phyloP scores from a whole-genome alignment of 53 echinoderm and acorn worm genomes.

The Holothuria leucospilota region DNA sequence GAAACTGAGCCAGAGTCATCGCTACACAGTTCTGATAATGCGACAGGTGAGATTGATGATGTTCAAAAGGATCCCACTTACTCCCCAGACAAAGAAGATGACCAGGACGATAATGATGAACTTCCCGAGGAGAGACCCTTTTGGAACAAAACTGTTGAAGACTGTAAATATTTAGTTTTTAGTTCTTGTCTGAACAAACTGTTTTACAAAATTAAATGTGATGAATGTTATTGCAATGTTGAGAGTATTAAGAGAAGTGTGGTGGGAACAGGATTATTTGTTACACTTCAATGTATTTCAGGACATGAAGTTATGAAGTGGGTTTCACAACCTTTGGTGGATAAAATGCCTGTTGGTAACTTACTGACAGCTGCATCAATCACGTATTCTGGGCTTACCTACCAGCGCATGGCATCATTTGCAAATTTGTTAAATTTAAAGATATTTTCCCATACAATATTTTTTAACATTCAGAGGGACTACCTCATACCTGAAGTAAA shows the following conservation, averaged over 20 bases:
- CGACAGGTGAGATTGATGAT: not conserved
- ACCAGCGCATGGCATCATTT: conserved; percentile 16
- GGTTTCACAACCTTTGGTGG: conserved; percentile 7
- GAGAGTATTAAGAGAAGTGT: not conserved
- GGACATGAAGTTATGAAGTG: conserved; percentile 12
- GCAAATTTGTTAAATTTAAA: conserved; percentile 6
- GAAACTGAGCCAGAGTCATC: no score
- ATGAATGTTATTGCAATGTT: not conserved
- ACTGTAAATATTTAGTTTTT: conserved; percentile 14
- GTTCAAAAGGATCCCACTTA: not conserved
- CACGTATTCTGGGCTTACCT: conserved; percentile 8
- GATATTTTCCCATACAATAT: not conserved
- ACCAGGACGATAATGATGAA: conserved; percentile 7
- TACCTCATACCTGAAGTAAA: conserved; percentile 24
- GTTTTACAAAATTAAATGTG: not conserved
- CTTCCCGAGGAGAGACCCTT: conserved; percentile 1
- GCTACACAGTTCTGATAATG: no score
- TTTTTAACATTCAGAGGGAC: conserved; percentile 16
- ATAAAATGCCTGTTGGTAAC: conserved; percentile 21
- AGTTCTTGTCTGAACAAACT: conserved; percentile 8
- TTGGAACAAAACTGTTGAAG: not conserved
- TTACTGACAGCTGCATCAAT: conserved; percentile 11
- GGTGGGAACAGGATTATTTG: conserved; percentile 9
- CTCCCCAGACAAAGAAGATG: conserved; percentile 6
- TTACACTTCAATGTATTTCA: not conserved